Evolutionary conservation across 2,113 vertebrate species (phyloP).

Genomic region (Dicentrarchus labrax): DNA sequence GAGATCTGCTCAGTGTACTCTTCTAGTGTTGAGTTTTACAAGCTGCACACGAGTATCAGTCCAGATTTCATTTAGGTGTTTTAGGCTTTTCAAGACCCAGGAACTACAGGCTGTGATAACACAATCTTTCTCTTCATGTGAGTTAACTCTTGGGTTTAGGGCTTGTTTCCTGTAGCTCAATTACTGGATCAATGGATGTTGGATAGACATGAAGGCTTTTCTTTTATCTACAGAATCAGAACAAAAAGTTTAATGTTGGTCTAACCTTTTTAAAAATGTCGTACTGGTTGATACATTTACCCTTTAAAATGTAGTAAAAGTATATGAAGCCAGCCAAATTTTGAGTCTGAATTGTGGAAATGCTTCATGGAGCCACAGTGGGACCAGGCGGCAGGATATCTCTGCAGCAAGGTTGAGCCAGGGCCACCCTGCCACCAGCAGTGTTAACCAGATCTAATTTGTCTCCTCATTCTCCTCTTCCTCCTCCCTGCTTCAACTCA

Average conservation of each 20-base stretch:
- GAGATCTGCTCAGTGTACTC: no score
- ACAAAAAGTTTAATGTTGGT: not conserved
- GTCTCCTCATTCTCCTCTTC: slow-evolving; percentile 73
- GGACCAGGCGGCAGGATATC: slow-evolving; percentile 61
- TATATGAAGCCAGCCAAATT: not conserved
- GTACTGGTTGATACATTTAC: not conserved
- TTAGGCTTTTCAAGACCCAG: not conserved
- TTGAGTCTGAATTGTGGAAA: slow-evolving; percentile 24
- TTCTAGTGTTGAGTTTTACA: no score
- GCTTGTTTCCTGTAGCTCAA: not conserved
- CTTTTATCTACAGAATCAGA: not conserved
- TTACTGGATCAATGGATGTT: not conserved
- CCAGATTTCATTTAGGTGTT: not conserved
- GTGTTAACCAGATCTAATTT: slow-evolving; percentile 82
- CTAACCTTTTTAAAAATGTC: not conserved
- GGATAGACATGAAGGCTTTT: not conserved
- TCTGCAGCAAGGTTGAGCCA: slow-evolving; percentile 89
- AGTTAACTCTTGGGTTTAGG: not conserved
- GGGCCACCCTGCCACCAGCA: slow-evolving; percentile 66
- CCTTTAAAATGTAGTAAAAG: not conserved
- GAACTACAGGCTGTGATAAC: not conserved
- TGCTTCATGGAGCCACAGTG: slow-evolving; percentile 76
- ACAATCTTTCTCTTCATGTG: not conserved
- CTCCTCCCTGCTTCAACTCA: slow-evolving; percentile 53
- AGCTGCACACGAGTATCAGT: not conserved